Percentiles rank a stretch among this genome's conserved stretches.
phyloP scores from a whole-genome alignment of 2,797 vertebrate genomes.

The Setipinna tenuifilis region DNA sequence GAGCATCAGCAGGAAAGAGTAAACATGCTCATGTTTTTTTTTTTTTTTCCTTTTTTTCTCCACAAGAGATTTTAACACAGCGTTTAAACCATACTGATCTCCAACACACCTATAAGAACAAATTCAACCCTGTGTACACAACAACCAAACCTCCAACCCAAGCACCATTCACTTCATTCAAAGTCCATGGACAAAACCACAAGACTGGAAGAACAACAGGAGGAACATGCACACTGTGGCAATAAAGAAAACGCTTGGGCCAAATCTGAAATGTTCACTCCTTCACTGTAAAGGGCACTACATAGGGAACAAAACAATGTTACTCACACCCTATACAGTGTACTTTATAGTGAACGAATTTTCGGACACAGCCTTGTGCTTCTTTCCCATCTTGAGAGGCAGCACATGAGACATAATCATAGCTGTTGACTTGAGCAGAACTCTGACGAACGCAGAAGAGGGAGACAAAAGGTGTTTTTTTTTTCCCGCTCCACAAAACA shows the following conservation, averaged over 20 bases:
- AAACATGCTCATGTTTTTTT: background rate
- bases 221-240: background rate
- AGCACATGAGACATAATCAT: background rate
- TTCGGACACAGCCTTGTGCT: background rate
- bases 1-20: conserved; percentile 12
- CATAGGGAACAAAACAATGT: no score
- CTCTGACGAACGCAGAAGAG: background rate
- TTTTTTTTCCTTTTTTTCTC: background rate
- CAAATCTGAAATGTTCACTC: no score
- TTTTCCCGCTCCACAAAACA: background rate
- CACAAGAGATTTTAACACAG: conserved; percentile 1
- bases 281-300: no score
- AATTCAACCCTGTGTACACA: background rate
- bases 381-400: background rate
- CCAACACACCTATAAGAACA: background rate
- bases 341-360: no score
- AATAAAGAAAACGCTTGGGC: background rate
- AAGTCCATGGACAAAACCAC: background rate
- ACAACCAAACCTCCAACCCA: background rate
- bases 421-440: conserved; percentile 3
- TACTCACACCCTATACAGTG: no score
- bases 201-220: background rate
- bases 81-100: background rate
- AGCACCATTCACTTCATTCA: background rate
- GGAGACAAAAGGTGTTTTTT: background rate